Evolutionary conservation across 2,797 vertebrate genomes (phyloP).

Genomic region (Sebastiscus tertius): DNA sequence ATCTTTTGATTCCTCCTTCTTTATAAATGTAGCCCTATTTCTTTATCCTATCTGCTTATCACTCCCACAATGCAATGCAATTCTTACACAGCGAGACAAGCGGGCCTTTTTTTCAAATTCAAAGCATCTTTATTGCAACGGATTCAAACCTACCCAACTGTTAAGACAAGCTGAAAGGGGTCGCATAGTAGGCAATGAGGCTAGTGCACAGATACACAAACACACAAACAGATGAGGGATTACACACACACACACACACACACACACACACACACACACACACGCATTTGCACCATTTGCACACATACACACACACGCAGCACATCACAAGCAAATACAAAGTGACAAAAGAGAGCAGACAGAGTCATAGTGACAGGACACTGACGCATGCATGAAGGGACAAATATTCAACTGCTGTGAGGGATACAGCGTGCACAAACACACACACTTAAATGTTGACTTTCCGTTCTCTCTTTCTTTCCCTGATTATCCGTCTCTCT

Average conservation of each 20-base stretch:
- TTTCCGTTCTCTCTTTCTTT: constrained; percentile 16
- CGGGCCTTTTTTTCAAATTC: neutral
- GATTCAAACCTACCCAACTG: neutral
- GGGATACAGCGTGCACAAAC: constrained; percentile 25
- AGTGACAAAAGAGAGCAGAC: constrained; percentile 67
- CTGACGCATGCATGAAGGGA: constrained; percentile 57
- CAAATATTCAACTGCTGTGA: constrained; percentile 63
- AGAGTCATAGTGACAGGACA: constrained; percentile 63
- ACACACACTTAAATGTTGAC: constrained; percentile 24
- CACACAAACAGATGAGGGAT: constrained; percentile 26
- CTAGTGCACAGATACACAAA: neutral
- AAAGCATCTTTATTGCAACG: constrained; percentile 2
- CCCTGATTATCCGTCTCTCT: constrained; percentile 40
- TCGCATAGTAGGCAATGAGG: constrained; percentile 7
- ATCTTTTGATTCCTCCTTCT: neutral
- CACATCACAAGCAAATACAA: constrained; percentile 57
- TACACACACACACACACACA: constrained; percentile 4
- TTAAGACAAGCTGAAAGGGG: constrained; percentile 22
- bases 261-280: constrained; percentile 2
- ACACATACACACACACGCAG: constrained; percentile 11
- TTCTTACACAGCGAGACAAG: neutral
- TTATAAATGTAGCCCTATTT: neutral
- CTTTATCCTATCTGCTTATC: neutral
- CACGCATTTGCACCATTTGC: neutral
- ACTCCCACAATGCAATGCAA: constrained; percentile 11